Evolutionary conservation across 1,140 invertebrate species (phyloP), one percentile per base, ranked within the genome.

Genomic region (silkworm (Bombyx mori)): DNA sequence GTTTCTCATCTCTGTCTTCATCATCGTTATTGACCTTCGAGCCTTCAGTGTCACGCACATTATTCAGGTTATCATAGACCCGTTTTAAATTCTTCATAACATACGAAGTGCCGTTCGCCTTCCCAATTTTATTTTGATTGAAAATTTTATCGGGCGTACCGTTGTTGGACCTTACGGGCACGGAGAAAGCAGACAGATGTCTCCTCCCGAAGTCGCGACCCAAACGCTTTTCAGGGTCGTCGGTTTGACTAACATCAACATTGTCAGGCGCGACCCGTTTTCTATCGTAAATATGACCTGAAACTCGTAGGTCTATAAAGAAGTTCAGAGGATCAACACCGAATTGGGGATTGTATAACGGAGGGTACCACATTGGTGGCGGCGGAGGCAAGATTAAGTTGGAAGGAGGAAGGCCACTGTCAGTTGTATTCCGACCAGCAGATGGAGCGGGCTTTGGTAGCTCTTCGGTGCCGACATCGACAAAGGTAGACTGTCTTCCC

Each of bases 301-400:
- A 94, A 0, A 94, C 93, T 48, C 93, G 90, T 0, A 95, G 75
- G 68, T 95, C 94, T 48, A 95, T 94, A 79, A 95, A 94, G 71
- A 94, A 94, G 69, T 94, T 94, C 6, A 94, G 63, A 0, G 94
- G 93, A 86, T 95, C 93, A 12, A 94, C 93, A 6, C 91, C 92
- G n/a, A 93, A 93, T 42, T 93, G 93, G 0, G 93, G 89, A 26
- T 92, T 90, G 65, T 94, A 93, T 0, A 92, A 69, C 0, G 92
- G 92, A 1, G 93, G 93, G 75, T 93, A 93, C 92, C 92, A 93
- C 42, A 94, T 90, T 0, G 93, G 92, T 2, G 92, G 91, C 0
- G 92, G 92, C 0, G 92, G 89, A 9, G 90, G 90, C 26, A 92
- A 79, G 12, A 91, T 89, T 62, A 90, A 66, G 58, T 89, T 89